Percentiles rank a stretch among this genome's conserved stretches.
Evolutionary conservation across 1,140 invertebrate genomes (phyloP).

Genomic region (Thaumatotibia leucotreta): DNA sequence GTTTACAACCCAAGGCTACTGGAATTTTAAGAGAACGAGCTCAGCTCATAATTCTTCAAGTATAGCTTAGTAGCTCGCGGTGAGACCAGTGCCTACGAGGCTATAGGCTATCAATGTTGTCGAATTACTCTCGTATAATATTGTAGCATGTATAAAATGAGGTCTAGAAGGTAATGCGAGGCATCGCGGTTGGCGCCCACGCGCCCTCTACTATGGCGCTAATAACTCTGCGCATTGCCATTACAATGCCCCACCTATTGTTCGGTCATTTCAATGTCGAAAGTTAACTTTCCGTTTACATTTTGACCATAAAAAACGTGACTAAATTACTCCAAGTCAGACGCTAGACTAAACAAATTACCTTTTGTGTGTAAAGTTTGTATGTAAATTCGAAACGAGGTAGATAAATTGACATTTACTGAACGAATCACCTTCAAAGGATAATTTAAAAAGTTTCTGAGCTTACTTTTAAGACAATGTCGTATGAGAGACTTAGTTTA

Average conservation of each 20-base stretch:
- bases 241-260: neutral
- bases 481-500: too few relatives aligned
- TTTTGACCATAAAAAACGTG: neutral
- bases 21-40: too few relatives aligned
- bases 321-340: neutral
- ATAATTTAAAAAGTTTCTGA: neutral
- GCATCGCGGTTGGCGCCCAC: neutral
- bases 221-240: neutral
- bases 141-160: too few relatives aligned
- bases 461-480: neutral
- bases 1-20: too few relatives aligned
- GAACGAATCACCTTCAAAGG: neutral
- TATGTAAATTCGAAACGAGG: neutral
- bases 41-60: too few relatives aligned
- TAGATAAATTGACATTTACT: neutral
- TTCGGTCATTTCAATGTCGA: conserved; percentile 13
- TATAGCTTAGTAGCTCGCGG: too few relatives aligned
- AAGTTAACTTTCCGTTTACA: neutral
- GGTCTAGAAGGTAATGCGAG: neutral
- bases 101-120: too few relatives aligned
- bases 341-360: neutral
- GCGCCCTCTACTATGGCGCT: neutral
- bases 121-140: too few relatives aligned
- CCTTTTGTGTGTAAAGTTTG: neutral
- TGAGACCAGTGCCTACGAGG: too few relatives aligned